Conservation (phyloP, 2,797 vertebrate genomes). For the Syndactyla subalaris region DNA sequence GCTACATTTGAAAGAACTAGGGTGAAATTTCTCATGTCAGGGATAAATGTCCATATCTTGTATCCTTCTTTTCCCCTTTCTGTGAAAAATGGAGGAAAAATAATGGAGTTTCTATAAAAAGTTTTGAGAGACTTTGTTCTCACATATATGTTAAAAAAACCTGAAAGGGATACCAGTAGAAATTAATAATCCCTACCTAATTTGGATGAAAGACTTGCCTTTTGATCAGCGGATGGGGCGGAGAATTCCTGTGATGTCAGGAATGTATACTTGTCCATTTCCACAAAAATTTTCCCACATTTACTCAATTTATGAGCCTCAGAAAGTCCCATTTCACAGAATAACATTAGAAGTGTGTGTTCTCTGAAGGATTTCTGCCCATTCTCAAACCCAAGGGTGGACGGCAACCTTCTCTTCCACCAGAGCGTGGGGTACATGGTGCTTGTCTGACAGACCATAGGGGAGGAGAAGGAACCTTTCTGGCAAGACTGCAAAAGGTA, state of each 20-base stretch:
- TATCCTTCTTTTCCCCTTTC: neutral
- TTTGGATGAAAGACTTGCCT: conserved; percentile 1
- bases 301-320: neutral
- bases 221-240: neutral
- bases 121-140: neutral
- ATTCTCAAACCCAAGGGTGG: neutral
- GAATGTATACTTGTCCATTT: neutral
- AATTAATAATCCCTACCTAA: neutral
- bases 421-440: fast-evolving
- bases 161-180: neutral
- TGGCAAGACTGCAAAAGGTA: neutral
- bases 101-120: neutral
- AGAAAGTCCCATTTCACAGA: neutral
- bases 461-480: neutral
- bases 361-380: neutral
- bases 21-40: neutral
- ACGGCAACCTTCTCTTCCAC: neutral
- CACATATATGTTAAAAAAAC: neutral
- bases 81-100: neutral
- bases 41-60: neutral
- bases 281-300: neutral
- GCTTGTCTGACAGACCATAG: neutral
- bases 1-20: neutral
- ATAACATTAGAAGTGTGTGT: neutral
- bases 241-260: conserved; percentile 1